Base-by-base conservation (phyloP, 2,888 invertebrate species). In the Tineola bisselliella region DNA sequence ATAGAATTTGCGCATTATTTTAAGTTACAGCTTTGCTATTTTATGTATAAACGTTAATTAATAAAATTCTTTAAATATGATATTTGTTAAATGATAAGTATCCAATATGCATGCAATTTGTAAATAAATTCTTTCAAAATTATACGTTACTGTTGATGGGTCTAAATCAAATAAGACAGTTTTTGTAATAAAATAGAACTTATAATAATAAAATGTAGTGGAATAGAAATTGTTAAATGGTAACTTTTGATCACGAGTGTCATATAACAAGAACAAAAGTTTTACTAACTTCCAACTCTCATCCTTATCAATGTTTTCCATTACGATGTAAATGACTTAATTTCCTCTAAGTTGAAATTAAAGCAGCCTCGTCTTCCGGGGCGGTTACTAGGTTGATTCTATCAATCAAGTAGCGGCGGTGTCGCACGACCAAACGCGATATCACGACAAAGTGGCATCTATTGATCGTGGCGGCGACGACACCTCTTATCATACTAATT, bases 261-360 rank as follows among this genome's bases (percentile, higher is more conserved):
- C 25, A 56, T 19, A 8, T n/a, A 19, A 56, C 19, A 56, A n/a
- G n/a, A 56, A 56, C 12, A 56, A 25, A 30, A 25, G 25, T 56
- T 56, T 56, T 25, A 56, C 4, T 19, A 56, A 18, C 56, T 56
- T n/a, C 17, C n/a, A 31, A 33, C 33, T 58, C n/a, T 33, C 18
- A 31, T 33, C 54, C 54, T 58, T 58, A 58, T 58, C 58, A 58
- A 33, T 58, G 58, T 72, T 72, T 71, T 75, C 81, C 79, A 83
- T 82, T 83, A 82, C 59, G 75, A 68, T 68, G 70, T 70, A 73
- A 69, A 74, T 76, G 74, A 79, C 79, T 82, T 79, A 79, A 81
- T 80, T 79, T 75, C 72, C 72, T 66, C 67, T 70, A 67, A 68
- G 68, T 69, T 69, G 71, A 62, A 62, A 54, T 60, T 56, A 60